Percentiles rank a stretch among this genome's conserved stretches.
phyloP scores from a whole-genome alignment of 2,797 vertebrate species.

The Cynodonichthys magdalenae region DNA sequence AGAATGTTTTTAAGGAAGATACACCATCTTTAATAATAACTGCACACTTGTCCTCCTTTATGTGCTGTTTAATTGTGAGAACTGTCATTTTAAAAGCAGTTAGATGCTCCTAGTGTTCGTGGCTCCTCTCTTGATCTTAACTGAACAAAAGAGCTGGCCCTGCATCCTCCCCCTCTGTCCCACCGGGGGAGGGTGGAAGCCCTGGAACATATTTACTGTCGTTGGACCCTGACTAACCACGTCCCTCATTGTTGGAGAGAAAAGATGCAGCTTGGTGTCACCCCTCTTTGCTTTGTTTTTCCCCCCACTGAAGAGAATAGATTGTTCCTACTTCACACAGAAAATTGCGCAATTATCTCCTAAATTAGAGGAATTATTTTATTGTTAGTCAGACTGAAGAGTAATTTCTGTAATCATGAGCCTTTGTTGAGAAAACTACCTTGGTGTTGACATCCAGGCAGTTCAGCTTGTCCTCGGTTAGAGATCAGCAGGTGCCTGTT shows the following conservation, averaged over 20 bases:
- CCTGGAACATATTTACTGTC: conserved; percentile 34
- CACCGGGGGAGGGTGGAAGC: conserved; percentile 27
- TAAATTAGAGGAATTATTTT: conserved; percentile 56
- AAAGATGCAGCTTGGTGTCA: conserved; percentile 22
- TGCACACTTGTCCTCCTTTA: too few relatives aligned
- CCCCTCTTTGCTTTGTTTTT: conserved; percentile 18
- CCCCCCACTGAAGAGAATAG: conserved; percentile 30
- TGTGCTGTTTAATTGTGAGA: too few relatives aligned
- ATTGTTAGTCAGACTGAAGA: conserved; percentile 50
- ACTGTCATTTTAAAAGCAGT: neutral
- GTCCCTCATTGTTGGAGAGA: conserved; percentile 46
- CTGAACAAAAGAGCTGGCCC: conserved; percentile 49
- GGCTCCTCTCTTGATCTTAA: conserved; percentile 30
- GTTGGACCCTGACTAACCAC: conserved; percentile 50
- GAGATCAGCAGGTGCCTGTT: conserved; percentile 50
- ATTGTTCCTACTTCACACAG: conserved; percentile 24
- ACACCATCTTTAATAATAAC: too few relatives aligned
- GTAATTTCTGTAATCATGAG: conserved; percentile 54
- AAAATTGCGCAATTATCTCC: conserved; percentile 59
- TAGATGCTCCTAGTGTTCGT: conserved; percentile 39
- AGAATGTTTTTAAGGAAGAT: too few relatives aligned
- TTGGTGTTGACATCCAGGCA: conserved; percentile 34
- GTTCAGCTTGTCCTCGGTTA: conserved; percentile 25
- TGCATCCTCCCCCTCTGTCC: conserved; percentile 37
- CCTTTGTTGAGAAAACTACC: conserved; percentile 56